Evolutionary conservation across 2,888 invertebrate species (phyloP), one percentile per base, ranked within the genome.

Genomic region (Drosophila setosimentum): DNA sequence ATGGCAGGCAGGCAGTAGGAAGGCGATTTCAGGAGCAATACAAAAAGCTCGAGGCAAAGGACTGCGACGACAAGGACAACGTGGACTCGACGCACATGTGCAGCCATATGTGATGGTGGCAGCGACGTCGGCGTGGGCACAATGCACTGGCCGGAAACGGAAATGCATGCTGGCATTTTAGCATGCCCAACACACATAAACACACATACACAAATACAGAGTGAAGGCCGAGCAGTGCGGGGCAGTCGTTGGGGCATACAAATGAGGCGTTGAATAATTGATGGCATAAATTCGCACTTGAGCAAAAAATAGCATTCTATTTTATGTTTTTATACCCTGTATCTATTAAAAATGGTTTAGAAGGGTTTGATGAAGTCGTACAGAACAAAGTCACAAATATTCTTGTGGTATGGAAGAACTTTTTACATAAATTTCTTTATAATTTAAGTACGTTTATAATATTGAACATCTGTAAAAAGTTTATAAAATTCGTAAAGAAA

Each of bases 261-360:
- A 90, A 90, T 91, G 91, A 91, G 87, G 87, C 87, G 84, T 89
- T 90, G 87, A 90, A 90, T 90, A 90, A 90, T 90, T 90, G 88
- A 90, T 89, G 89, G 89, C 82, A 89, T 86, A 89, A 86, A 86
- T 86, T 86, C 85, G 87, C 85, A 86, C 85, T 84, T 84, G 89
- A 87, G 76, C 74, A 76, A 65, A 69, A 79, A 74, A 72, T 58
- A 49, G 24, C 65, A 54, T 66, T 76, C 67, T 61, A 37, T 51
- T 51, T 30, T 58, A 48, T 33, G 24, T 24, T 53, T 53, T 11
- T 18, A 55, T 55, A 37, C 37, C 55, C 55, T 55, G 37, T 27
- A 55, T 7, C 37, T n/a, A 16, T 29, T 33, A 13, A 33, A 33
- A 53, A 53, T 18, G 18, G 7, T 1, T 51, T 2, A 27, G n/a